Percentiles rank a stretch among this genome's conserved stretches.
These are phyloP conservation scores for Philopotamus ludificatus DNA, from an alignment of 1,140 invertebrate species.

Conservation along the genomic window DNA sequence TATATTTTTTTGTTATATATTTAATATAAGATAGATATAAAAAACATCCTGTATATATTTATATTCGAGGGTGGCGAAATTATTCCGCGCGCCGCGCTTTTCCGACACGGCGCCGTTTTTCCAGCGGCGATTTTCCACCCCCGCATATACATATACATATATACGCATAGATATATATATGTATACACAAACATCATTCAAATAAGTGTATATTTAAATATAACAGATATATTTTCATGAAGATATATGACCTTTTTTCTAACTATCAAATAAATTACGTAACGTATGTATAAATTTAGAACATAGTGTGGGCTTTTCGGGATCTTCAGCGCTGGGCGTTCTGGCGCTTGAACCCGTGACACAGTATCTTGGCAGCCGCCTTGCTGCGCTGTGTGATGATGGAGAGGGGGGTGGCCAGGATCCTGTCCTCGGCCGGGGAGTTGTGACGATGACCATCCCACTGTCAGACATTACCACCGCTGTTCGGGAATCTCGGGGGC, in stretches of 20 bases:
- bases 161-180: constrained; percentile 2
- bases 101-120: too few species aligned
- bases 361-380: constrained; percentile 59
- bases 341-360: constrained; percentile 54
- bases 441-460: constrained; percentile 57
- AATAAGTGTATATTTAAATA: too few species aligned
- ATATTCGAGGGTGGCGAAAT: too few species aligned
- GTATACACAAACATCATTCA: not conserved
- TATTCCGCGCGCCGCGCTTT: too few species aligned
- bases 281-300: constrained; percentile 36
- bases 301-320: constrained; percentile 22
- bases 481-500: constrained; percentile 65
- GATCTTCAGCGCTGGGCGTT: constrained; percentile 46
- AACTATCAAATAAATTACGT: constrained; percentile 32
- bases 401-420: constrained; percentile 51
- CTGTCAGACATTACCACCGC: constrained; percentile 68
- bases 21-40: too few species aligned
- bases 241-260: constrained; percentile 25
- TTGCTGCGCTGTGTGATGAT: constrained; percentile 52
- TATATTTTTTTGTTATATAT: too few species aligned
- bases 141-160: constrained; percentile 14
- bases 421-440: constrained; percentile 46
- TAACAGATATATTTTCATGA: not conserved
- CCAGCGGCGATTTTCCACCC: too few species aligned
- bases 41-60: too few species aligned